Evolutionary conservation across 2,797 vertebrate species (phyloP).

Genomic region (Lacerta agilis): DNA sequence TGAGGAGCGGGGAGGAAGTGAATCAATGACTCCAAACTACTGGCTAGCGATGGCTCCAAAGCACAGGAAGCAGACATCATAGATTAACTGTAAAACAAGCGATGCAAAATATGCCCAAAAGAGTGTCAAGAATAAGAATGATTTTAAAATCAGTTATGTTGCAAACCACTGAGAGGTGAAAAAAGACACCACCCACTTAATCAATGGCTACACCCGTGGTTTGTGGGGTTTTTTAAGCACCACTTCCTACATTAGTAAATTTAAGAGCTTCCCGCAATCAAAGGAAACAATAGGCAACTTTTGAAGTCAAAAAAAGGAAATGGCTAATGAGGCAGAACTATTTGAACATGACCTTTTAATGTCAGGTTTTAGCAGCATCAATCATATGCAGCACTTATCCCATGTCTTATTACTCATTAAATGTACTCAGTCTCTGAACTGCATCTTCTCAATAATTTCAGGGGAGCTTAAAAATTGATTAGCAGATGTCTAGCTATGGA

Average conservation of each 20-base stretch:
- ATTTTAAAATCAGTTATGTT: not conserved
- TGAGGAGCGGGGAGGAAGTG: constrained; percentile 17
- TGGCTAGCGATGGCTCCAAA: rapidly evolving
- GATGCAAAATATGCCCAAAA: not conserved
- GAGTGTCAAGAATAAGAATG: not conserved
- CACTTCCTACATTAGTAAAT: constrained; percentile 3
- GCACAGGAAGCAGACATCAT: not conserved
- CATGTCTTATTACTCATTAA: constrained; percentile 8
- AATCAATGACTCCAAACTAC: constrained; percentile 32
- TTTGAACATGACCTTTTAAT: constrained; percentile 48
- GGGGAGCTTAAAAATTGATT: not conserved
- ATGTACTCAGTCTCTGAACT: constrained; percentile 36
- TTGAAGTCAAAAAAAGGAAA: constrained; percentile 31
- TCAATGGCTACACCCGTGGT: not conserved
- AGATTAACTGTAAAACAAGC: not conserved
- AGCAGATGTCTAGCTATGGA: not conserved
- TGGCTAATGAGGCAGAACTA: constrained; percentile 27
- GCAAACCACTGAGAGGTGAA: not conserved
- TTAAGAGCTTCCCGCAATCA: constrained; percentile 19
- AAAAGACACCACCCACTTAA: not conserved
- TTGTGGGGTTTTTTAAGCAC: not conserved
- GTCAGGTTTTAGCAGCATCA: constrained; percentile 34
- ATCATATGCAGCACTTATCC: constrained; percentile 1
- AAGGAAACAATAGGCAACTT: constrained; percentile 23
- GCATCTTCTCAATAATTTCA: constrained; percentile 21